phyloP scores from a whole-genome alignment of 2,888 invertebrate species.

The Chrysolina americana region DNA sequence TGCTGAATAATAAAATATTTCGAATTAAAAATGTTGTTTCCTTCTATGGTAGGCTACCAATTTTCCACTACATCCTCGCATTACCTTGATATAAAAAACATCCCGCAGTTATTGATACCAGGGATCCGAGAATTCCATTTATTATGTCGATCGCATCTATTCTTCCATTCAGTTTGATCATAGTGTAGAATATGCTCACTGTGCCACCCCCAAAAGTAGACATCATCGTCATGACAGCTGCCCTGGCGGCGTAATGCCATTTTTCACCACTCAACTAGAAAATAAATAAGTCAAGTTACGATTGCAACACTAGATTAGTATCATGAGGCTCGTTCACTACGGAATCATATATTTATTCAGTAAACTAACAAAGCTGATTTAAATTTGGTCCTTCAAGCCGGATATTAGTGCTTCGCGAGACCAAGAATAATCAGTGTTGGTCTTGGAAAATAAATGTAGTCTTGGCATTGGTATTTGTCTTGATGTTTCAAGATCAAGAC shows the following conservation, averaged over 20 bases:
- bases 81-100: slow-evolving; percentile 83
- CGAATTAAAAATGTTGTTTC: too few species aligned
- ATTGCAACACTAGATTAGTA: neutral
- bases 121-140: slow-evolving; percentile 88
- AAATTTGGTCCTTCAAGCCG: neutral
- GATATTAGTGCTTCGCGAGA: too few species aligned
- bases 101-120: slow-evolving; percentile 91
- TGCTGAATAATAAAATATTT: too few species aligned
- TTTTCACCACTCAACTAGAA: slow-evolving; percentile 81
- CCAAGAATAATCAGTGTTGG: too few species aligned
- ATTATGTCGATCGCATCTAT: slow-evolving; percentile 90
- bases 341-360: too few species aligned
- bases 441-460: too few species aligned
- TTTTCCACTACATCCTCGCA: too few species aligned
- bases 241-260: slow-evolving; percentile 93
- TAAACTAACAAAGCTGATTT: neutral
- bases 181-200: slow-evolving; percentile 77
- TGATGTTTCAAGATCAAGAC: too few species aligned
- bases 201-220: slow-evolving; percentile 92
- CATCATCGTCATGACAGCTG: slow-evolving; percentile 92
- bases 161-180: slow-evolving; percentile 78
- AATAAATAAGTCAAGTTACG: slow-evolving; percentile 13
- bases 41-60: too few species aligned
- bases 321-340: too few species aligned
- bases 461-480: too few species aligned